Evolutionary conservation across 2,113 vertebrate species (phyloP), one percentile per base, ranked within the genome.

Genomic region (Alouatta palliata): DNA sequence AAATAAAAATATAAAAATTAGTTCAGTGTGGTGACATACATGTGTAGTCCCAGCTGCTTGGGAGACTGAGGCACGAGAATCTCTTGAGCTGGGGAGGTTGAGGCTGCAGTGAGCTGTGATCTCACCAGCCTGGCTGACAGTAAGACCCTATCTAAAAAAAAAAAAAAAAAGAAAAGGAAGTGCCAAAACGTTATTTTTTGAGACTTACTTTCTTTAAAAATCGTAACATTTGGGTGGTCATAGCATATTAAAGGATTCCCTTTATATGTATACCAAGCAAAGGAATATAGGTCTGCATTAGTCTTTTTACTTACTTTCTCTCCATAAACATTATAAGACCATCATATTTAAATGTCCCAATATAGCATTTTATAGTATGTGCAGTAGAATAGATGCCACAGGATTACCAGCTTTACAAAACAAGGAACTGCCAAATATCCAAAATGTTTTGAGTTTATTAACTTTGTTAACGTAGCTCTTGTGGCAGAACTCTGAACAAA

Each of bases 191-290:
- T 97, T 85, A 70, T 94, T 61, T 86, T 80, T 87, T 96, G 49
- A 96, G 25, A 19, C n/a, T 52, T 82, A 37, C 20, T 87, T 80
- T 23, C 84, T 92, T 97, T 90, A 47, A 58, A 95, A 76, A 27
- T 93, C 96, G 8, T 91, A 88, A 56, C 35, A 43, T 17, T 64
- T 35, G 45, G 52, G 9, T 77, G 17, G 40, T 56, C 49, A 76
- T 43, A 70, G 70, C 20, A 70, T 70, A 58, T 52, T 66, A 73
- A 90, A 52, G n/a, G 12, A 75, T 75, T 70, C 30, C 27, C 27
- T 85, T 84, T 85, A 40, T 20, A 56, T 45, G 56, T 66, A 90
- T 27, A 66, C 30, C 2, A 45, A 92, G 19, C 45, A 88, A 25
- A 90, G 40, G 54, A 70, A 56, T 45, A 8, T 58, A 87, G 52